Evolutionary conservation across 2,797 vertebrate species (phyloP).

Genomic region (Anguilla pacifica): DNA sequence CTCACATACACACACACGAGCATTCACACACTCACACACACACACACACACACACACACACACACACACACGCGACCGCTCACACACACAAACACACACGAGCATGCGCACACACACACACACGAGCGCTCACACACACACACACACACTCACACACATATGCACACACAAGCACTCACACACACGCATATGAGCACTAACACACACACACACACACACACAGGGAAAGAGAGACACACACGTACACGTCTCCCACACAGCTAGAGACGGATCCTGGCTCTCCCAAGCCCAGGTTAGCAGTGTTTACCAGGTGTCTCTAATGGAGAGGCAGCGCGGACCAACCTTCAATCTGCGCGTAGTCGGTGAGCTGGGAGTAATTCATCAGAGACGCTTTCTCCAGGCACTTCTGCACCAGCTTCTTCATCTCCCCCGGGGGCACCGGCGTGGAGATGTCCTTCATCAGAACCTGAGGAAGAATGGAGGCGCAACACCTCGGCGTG

Average conservation of each 20-base stretch:
- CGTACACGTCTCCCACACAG: background rate
- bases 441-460: constrained; percentile 97
- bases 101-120: background rate
- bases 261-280: constrained; percentile 40
- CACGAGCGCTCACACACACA: background rate
- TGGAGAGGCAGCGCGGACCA: constrained; percentile 57
- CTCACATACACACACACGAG: background rate
- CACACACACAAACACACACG: background rate
- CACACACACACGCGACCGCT: no score
- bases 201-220: background rate
- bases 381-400: constrained; percentile 91
- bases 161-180: background rate
- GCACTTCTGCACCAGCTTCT: constrained; percentile 88
- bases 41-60: background rate
- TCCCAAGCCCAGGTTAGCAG: constrained; percentile 70
- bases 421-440: constrained; percentile 90
- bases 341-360: constrained; percentile 94
- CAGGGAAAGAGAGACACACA: background rate
- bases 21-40: background rate
- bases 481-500: background rate
- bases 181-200: background rate
- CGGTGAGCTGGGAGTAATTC: constrained; percentile 94
- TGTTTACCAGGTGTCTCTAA: constrained; percentile 64
- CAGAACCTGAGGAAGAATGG: constrained; percentile 77
- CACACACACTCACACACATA: background rate